A percentile compares a stretch with the other conserved stretches of the same genome.
These are phyloP conservation scores for Leptopilina myrica DNA, from an alignment of 2,888 invertebrate genomes.

Conservation along the genomic window DNA sequence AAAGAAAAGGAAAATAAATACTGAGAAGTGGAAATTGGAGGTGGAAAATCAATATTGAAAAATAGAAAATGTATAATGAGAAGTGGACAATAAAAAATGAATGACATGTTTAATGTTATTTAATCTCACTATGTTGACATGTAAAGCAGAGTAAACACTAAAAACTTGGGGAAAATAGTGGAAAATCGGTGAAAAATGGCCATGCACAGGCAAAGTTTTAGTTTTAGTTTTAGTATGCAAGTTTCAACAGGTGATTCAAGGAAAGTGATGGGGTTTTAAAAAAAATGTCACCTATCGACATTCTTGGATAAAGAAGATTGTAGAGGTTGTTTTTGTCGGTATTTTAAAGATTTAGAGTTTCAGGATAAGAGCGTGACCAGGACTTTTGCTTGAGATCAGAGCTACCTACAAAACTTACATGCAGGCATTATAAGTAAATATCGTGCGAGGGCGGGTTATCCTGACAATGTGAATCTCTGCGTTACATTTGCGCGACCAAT, in stretches of 20 bases:
- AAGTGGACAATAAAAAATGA: no score
- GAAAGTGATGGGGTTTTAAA: background rate
- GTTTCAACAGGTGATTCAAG: background rate
- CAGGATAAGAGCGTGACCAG: constrained; percentile 34
- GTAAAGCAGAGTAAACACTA: no score
- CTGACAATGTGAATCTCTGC: constrained; percentile 70
- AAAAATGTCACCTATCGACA: constrained; percentile 5
- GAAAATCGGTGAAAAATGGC: no score
- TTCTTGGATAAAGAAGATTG: background rate
- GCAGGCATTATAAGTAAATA: constrained; percentile 50
- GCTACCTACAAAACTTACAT: constrained; percentile 22
- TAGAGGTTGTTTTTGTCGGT: background rate
- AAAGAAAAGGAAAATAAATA: no score
- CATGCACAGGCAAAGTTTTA: background rate
- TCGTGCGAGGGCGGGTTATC: constrained; percentile 69
- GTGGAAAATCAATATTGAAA: no score
- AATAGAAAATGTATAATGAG: no score
- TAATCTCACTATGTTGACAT: no score
- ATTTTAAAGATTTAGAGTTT: constrained; percentile 29
- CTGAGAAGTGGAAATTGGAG: no score
- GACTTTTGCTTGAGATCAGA: background rate
- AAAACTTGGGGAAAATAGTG: no score
- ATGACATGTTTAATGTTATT: no score
- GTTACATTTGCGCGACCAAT: constrained; percentile 72
- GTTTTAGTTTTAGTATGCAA: background rate